A percentile compares a stretch with the other conserved stretches of the same genome.
Evolutionary conservation across 2,113 vertebrate genomes (phyloP).

Genomic region (Zosterops japonicus): DNA sequence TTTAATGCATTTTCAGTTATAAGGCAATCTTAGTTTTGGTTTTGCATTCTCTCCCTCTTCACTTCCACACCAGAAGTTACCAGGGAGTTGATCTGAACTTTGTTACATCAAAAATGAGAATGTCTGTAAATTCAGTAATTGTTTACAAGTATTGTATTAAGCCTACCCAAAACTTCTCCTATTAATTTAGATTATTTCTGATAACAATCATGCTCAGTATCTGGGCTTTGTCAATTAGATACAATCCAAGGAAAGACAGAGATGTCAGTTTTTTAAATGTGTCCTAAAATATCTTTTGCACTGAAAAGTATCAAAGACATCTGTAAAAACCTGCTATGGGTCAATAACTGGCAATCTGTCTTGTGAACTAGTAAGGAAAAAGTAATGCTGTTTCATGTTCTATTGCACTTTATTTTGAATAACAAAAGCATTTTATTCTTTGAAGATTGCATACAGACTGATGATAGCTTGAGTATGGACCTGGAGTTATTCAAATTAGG

Average conservation of each 20-base stretch:
- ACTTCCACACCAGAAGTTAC: neutral
- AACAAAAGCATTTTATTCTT: neutral
- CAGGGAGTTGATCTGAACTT: neutral
- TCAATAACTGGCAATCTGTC: neutral
- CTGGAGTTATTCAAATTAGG: neutral
- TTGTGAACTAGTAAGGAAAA: neutral
- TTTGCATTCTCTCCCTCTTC: neutral
- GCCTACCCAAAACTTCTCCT: neutral
- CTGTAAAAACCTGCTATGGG: neutral
- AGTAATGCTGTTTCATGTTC: neutral
- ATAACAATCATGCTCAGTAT: neutral
- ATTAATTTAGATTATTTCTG: neutral
- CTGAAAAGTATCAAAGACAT: neutral
- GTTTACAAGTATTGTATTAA: neutral
- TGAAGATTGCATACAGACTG: neutral
- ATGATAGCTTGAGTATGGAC: neutral
- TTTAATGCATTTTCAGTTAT: neutral
- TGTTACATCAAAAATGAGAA: neutral
- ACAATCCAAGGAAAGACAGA: neutral
- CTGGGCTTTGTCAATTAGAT: neutral
- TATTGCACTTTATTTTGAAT: neutral
- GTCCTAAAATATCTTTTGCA: neutral
- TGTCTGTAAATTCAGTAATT: rapidly evolving
- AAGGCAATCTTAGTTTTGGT: neutral
- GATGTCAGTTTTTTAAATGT: neutral